Evolutionary conservation across 1,140 invertebrate genomes (phyloP).

Genomic region (Ylistrum balloti): DNA sequence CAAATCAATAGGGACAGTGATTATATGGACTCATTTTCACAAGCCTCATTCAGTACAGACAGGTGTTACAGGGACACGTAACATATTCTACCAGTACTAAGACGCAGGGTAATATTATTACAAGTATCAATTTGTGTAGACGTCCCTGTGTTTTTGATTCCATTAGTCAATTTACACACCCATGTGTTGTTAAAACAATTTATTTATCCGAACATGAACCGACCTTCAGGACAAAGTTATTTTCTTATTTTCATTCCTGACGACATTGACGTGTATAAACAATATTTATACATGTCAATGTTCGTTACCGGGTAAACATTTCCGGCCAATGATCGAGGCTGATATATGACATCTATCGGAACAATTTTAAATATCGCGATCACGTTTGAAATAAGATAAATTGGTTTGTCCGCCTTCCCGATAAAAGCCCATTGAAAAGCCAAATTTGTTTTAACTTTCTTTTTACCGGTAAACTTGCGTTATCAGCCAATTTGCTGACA

Average conservation of each 20-base stretch:
- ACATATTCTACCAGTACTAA: no score
- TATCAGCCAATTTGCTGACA: slow-evolving; percentile 33
- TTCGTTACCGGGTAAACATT: not conserved
- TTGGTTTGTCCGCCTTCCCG: not conserved
- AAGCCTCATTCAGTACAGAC: no score
- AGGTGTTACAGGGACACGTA: no score
- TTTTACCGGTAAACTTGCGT: slow-evolving; percentile 25
- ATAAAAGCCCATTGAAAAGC: not conserved
- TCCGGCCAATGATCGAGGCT: not conserved
- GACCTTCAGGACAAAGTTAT: not conserved
- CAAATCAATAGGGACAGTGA: no score
- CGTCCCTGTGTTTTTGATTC: no score
- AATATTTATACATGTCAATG: not conserved
- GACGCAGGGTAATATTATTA: no score
- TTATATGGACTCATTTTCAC: no score
- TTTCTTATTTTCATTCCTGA: not conserved
- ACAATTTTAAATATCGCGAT: not conserved
- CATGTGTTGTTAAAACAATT: not conserved
- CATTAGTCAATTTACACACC: not conserved
- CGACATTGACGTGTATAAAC: not conserved
- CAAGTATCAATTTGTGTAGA: no score
- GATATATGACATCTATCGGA: slow-evolving; percentile 8
- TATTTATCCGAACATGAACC: not conserved
- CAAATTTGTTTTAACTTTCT: slow-evolving; percentile 10
- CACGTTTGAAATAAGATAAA: not conserved